phyloP scores from a whole-genome alignment of 2,888 invertebrate species.

The Callosobruchus maculatus region DNA sequence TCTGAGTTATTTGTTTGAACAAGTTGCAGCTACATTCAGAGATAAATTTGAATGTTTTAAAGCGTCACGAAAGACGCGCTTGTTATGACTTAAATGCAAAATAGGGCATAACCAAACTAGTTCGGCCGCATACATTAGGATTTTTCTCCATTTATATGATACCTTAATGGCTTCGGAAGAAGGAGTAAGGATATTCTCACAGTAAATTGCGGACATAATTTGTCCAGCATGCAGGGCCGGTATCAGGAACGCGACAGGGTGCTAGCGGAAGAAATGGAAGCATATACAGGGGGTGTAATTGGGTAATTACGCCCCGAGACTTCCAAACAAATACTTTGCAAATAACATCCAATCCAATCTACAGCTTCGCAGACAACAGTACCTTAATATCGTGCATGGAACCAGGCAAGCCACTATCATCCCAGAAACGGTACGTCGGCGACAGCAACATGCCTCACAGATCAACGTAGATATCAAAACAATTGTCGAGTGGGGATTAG shows the following conservation, averaged over 20 bases:
- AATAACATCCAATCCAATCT: too few relatives aligned
- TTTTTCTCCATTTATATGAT: background rate
- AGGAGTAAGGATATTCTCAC: background rate
- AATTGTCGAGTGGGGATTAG: too few relatives aligned
- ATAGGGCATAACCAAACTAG: background rate
- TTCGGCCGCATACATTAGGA: background rate
- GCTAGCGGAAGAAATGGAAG: too few relatives aligned
- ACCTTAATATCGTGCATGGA: too few relatives aligned
- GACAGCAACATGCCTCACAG: too few relatives aligned
- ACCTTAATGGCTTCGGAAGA: background rate
- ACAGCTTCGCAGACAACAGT: too few relatives aligned
- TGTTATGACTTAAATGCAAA: constrained; percentile 1
- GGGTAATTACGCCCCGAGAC: too few relatives aligned
- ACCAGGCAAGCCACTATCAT: too few relatives aligned
- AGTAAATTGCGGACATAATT: background rate
- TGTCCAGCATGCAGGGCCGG: background rate
- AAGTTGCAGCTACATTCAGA: background rate
- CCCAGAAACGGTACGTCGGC: too few relatives aligned
- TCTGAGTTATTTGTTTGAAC: background rate
- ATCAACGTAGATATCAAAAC: too few relatives aligned
- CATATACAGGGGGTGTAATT: too few relatives aligned
- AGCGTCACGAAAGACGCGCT: background rate
- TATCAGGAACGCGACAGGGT: background rate
- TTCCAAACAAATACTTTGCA: too few relatives aligned
- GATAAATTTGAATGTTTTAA: background rate